Evolutionary conservation across 2,797 vertebrate species (phyloP).

Genomic region (Pangasius macronema): DNA sequence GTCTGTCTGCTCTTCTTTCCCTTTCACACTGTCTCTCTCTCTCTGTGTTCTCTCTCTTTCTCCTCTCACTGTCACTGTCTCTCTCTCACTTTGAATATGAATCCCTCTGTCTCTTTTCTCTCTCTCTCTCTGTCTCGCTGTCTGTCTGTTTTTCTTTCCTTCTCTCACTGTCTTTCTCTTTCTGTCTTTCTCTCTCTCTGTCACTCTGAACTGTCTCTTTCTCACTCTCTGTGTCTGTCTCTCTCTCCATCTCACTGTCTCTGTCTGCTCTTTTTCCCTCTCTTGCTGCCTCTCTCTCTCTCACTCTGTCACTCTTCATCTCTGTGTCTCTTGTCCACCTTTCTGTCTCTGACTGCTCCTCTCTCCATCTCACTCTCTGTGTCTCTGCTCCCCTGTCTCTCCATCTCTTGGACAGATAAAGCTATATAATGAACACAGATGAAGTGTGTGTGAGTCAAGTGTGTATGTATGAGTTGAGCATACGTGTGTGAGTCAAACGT

Average conservation of each 20-base stretch:
- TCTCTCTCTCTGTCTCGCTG: constrained; percentile 49
- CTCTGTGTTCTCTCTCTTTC: constrained; percentile 56
- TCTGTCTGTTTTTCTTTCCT: background rate
- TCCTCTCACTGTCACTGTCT: constrained; percentile 7
- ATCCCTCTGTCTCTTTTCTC: constrained; percentile 34
- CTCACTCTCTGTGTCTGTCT: background rate
- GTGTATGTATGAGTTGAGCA: no score
- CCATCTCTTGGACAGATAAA: background rate
- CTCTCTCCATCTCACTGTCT: constrained; percentile 23
- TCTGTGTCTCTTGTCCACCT: no score
- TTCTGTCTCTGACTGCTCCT: background rate
- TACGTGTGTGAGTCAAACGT: background rate
- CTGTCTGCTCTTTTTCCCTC: no score
- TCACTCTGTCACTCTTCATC: no score
- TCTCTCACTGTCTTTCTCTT: background rate
- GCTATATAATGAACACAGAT: background rate
- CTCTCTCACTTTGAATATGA: no score
- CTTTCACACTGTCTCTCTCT: background rate
- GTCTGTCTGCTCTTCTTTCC: constrained; percentile 26
- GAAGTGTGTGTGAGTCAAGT: background rate
- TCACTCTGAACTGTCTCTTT: background rate
- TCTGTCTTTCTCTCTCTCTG: constrained; percentile 36
- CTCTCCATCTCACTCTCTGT: background rate
- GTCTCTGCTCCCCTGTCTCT: constrained; percentile 29
- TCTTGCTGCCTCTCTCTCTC: background rate